Conservation (phyloP, 2,888 invertebrate species). For the Piscicola geometra region DNA sequence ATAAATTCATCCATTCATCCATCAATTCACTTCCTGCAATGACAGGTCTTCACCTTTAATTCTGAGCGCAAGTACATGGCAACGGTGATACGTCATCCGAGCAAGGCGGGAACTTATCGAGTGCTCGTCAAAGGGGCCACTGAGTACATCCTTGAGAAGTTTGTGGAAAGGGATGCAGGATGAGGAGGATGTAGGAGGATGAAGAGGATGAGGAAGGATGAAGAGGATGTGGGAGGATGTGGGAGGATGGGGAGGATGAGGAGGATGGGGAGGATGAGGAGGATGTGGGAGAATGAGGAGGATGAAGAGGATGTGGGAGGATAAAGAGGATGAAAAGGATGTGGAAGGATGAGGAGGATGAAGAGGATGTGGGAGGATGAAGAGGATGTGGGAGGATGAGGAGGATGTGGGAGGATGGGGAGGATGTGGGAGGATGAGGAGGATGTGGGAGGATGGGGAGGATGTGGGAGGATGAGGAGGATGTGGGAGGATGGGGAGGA, state of each 20-base stretch:
- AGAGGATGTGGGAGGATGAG: too few relatives aligned
- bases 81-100: conserved; percentile 78
- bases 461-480: neutral
- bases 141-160: conserved; percentile 62
- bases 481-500: too few relatives aligned
- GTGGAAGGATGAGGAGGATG: too few relatives aligned
- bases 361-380: too few relatives aligned
- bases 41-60: conserved; percentile 89
- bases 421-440: neutral
- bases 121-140: conserved; percentile 96
- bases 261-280: too few relatives aligned
- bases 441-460: neutral
- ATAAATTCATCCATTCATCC: too few relatives aligned
- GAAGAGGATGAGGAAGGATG: neutral
- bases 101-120: conserved; percentile 73
- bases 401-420: neutral
- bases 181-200: neutral
- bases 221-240: too few relatives aligned
- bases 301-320: too few relatives aligned
- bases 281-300: too few relatives aligned
- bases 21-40: too few relatives aligned
- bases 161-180: neutral
- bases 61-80: conserved; percentile 98
- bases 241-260: too few relatives aligned
- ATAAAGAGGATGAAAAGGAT: too few relatives aligned